Percentiles rank a stretch among this genome's conserved stretches.
Evolutionary conservation across 2,797 vertebrate species (phyloP).

Genomic region (Molossus molossus): DNA sequence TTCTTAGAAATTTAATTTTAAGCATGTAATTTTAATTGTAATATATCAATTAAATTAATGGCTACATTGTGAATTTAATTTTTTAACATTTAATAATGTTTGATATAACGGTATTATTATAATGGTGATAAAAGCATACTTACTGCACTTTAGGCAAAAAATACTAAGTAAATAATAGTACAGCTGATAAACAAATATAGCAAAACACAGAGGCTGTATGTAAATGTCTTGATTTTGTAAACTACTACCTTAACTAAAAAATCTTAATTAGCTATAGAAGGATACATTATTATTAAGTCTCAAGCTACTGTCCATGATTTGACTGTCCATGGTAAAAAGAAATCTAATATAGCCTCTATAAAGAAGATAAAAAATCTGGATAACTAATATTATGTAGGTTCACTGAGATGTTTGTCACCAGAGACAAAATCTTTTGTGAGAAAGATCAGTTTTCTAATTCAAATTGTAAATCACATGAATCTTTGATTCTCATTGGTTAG

Average conservation of each 20-base stretch:
- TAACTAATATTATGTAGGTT: neutral
- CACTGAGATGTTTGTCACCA: neutral
- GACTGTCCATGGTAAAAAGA: neutral
- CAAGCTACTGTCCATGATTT: neutral
- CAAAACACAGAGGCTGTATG: neutral
- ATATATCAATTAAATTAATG: neutral
- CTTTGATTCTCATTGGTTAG: neutral
- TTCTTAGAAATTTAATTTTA: slow-evolving; percentile 16
- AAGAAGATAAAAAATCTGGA: neutral
- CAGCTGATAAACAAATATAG: neutral
- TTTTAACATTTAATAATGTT: neutral
- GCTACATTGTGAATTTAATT: neutral
- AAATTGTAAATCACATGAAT: neutral
- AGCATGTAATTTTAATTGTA: neutral
- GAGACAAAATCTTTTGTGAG: neutral
- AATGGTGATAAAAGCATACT: neutral
- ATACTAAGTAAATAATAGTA: neutral
- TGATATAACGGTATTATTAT: neutral
- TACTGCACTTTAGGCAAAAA: neutral
- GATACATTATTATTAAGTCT: neutral
- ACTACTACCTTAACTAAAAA: neutral
- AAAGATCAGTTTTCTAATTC: neutral
- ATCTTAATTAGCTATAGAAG: neutral
- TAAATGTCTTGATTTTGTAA: neutral
- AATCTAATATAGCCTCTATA: neutral